Percentiles rank a stretch among this genome's conserved stretches.
phyloP scores from a whole-genome alignment of 2,113 vertebrate genomes.

The Neogale vison region DNA sequence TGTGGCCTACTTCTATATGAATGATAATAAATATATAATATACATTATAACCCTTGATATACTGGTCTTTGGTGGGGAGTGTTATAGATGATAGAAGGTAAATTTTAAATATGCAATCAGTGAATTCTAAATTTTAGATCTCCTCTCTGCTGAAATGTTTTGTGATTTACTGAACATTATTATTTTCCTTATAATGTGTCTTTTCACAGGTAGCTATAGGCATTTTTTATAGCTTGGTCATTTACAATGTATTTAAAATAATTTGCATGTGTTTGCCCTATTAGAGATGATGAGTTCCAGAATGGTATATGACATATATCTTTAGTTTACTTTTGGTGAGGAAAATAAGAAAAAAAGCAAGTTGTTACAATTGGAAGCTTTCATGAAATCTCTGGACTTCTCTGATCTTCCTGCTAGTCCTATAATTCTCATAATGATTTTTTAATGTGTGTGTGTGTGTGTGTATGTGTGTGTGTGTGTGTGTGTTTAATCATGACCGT shows the following conservation, averaged over 20 bases:
- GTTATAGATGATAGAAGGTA: neutral
- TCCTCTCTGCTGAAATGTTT: conserved; percentile 13
- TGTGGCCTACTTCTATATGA: neutral
- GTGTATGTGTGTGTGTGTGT: neutral
- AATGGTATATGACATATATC: neutral
- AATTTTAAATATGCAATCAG: conserved; percentile 11
- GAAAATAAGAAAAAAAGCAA: conserved; percentile 17
- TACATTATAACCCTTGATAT: neutral
- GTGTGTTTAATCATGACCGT: conserved; percentile 13
- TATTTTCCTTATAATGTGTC: conserved; percentile 16
- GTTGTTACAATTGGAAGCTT: neutral
- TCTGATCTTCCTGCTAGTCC: conserved; percentile 60
- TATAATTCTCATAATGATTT: conserved; percentile 65
- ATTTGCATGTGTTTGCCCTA: conserved; percentile 31
- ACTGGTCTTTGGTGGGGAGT: neutral
- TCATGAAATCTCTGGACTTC: conserved; percentile 16
- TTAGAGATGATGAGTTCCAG: conserved; percentile 1
- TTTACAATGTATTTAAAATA: conserved; percentile 45
- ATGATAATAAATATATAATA: neutral
- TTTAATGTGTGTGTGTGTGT: neutral
- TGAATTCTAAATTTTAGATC: conserved; percentile 13
- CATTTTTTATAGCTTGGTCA: neutral
- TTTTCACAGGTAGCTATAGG: neutral
- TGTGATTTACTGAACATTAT: conserved; percentile 27
- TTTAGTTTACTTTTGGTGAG: conserved; percentile 38